Evolutionary conservation across 2,113 vertebrate species (phyloP).

Genomic region (Marcusenius ussheri): DNA sequence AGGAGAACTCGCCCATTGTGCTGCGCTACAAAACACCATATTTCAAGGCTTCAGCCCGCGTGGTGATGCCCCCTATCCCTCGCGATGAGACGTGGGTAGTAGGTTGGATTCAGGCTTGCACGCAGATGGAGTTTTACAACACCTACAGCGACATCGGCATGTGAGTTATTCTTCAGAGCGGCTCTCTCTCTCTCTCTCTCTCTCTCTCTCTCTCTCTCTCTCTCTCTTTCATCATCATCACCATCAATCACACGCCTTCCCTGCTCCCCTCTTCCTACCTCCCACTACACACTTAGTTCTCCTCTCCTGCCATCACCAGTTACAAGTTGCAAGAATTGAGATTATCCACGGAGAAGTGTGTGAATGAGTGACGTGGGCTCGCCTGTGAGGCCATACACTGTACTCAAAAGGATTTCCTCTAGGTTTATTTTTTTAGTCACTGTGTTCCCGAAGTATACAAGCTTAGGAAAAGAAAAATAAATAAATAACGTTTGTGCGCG

Average conservation of each 20-base stretch:
- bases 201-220: not conserved
- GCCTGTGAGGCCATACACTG: not conserved
- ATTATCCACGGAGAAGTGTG: not conserved
- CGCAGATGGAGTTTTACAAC: slow-evolving; percentile 98
- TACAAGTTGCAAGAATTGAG: not conserved
- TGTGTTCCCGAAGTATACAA: not conserved
- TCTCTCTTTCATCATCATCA: not conserved
- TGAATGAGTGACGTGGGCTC: not conserved
- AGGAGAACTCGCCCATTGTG: slow-evolving; percentile 94
- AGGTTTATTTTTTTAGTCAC: not conserved
- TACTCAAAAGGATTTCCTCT: not conserved
- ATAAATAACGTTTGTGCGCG: not conserved
- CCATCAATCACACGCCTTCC: not conserved
- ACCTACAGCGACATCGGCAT: slow-evolving; percentile 88
- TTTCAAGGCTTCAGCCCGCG: slow-evolving; percentile 87
- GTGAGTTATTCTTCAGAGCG: slow-evolving; percentile 61
- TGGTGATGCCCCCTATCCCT: slow-evolving; percentile 87
- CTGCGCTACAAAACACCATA: slow-evolving; percentile 94
- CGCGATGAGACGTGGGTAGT: slow-evolving; percentile 93
- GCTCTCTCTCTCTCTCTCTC: not conserved
- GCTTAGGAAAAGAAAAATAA: not conserved
- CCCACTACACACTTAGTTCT: not conserved
- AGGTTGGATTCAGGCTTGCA: slow-evolving; percentile 97
- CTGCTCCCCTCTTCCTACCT: not conserved
- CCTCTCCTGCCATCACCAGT: not conserved